Evolutionary conservation across 2,113 vertebrate genomes (phyloP), one percentile per base, ranked within the genome.

Genomic region (Passer montanus): DNA sequence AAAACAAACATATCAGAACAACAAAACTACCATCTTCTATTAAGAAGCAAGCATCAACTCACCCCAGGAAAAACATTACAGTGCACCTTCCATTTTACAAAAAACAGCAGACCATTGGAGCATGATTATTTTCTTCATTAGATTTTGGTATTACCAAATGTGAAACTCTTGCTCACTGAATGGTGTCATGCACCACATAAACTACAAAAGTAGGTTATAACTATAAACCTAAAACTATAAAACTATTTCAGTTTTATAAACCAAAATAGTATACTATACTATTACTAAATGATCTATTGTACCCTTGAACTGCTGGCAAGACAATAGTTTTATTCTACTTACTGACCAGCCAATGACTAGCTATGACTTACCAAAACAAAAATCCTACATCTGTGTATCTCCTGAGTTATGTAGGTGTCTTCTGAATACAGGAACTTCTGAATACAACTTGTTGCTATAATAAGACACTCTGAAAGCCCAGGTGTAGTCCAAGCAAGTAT

Each of bases 81-180:
- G 27, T 43, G 33, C 30, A 47, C 19, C 21, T 68, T 60, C 27
- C 15, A 70, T 83, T 87, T 89, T 73, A 74, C 28, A 59, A 67
- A 58, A 53, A 6, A 0, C 13, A 53, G 39, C 43, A 67, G 30
- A 47, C 18, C 0, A 0, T 70, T 77, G 37, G 44, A 87, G n/a
- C 56, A 62, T n/a, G 14, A 13, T 70, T 63, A 30, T 84, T 88
- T 80, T 87, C 60, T 86, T 84, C 56, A 44, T 59, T 58, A 78
- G 66, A 22, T 43, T 94, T 89, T 67, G n/a, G 12, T 63, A 70
- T 79, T 56, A 66, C 20, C 49, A 82, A 56, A 79, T 41, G 75
- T 6, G 15, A 87, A 87, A 87, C 28, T 78, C 37, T 63, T 50
- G 63, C 20, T 81, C 37, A 39, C 49, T 50, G 43, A 89, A 21